Evolutionary conservation across 2,888 invertebrate genomes (phyloP).

Genomic region (Coelopa pilipes): DNA sequence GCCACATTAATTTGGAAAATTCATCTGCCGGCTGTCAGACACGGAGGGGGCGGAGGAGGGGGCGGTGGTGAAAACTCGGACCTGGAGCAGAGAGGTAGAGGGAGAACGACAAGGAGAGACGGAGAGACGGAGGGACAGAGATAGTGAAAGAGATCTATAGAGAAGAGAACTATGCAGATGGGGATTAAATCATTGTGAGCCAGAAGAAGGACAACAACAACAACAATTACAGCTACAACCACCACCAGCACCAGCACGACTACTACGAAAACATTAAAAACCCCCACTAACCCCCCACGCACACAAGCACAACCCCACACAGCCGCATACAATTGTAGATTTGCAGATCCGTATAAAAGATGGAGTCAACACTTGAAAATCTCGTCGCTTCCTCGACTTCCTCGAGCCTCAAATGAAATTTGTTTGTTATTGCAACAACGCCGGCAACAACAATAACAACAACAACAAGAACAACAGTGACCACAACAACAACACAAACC

Average conservation of each 20-base stretch:
- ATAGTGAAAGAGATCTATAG: neutral
- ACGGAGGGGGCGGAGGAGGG: no score
- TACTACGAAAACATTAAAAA: conserved; percentile 15
- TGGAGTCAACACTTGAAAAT: conserved; percentile 58
- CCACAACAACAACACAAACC: conserved; percentile 9
- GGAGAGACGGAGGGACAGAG: neutral
- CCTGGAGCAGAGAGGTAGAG: neutral
- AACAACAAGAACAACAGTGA: no score
- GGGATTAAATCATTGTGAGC: conserved; percentile 56
- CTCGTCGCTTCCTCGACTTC: conserved; percentile 51
- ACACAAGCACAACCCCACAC: conserved; percentile 9
- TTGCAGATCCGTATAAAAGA: conserved; percentile 38
- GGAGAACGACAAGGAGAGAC: no score
- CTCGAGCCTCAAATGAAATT: conserved; percentile 55
- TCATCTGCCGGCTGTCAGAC: conserved; percentile 4
- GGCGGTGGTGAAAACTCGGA: neutral
- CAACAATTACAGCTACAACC: neutral
- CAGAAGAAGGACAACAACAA: neutral
- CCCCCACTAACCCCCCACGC: conserved; percentile 13
- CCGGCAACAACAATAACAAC: neutral
- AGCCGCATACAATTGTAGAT: neutral
- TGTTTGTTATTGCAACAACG: conserved; percentile 22
- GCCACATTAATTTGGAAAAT: conserved; percentile 31
- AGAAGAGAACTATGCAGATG: neutral
- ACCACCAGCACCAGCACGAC: neutral